phyloP scores from a whole-genome alignment of 2,797 vertebrate genomes.

The Coreius guichenoti region DNA sequence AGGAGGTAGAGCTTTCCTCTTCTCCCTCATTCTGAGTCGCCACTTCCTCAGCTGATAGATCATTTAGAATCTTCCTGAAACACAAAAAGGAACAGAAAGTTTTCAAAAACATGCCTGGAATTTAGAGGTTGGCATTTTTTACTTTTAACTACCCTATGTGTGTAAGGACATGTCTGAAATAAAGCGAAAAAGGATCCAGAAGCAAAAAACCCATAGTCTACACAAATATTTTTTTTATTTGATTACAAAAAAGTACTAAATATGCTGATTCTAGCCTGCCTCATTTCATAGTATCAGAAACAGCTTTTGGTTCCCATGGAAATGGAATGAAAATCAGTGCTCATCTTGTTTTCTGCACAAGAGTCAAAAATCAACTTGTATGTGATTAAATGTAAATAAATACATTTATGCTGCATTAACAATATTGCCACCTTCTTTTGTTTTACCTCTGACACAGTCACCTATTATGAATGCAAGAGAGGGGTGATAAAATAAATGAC shows the following conservation, averaged over 20 bases:
- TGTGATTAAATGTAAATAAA: background rate
- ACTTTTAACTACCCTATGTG: background rate
- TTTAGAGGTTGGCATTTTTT: background rate
- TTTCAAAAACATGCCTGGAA: background rate
- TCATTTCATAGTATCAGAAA: background rate
- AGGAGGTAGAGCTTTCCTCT: constrained; percentile 89
- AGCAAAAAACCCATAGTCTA: background rate
- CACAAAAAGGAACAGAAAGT: constrained; percentile 17
- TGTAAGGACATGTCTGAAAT: background rate
- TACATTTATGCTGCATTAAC: background rate
- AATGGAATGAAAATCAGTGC: background rate
- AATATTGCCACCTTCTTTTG: background rate
- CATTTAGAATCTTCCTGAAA: constrained; percentile 96
- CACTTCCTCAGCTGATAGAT: constrained; percentile 94
- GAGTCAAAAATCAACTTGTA: background rate
- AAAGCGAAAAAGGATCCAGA: background rate
- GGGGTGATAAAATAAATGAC: background rate
- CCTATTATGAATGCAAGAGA: background rate
- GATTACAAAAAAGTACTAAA: background rate
- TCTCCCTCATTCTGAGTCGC: constrained; percentile 97
- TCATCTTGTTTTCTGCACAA: background rate
- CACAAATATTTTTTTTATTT: background rate
- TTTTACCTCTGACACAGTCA: background rate
- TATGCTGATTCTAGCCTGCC: background rate
- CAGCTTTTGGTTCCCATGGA: background rate